Percentiles rank a stretch among this genome's conserved stretches.
These are phyloP conservation scores for Sebastes dallii DNA, from an alignment of 2,797 vertebrate genomes.

Conservation along the genomic window DNA sequence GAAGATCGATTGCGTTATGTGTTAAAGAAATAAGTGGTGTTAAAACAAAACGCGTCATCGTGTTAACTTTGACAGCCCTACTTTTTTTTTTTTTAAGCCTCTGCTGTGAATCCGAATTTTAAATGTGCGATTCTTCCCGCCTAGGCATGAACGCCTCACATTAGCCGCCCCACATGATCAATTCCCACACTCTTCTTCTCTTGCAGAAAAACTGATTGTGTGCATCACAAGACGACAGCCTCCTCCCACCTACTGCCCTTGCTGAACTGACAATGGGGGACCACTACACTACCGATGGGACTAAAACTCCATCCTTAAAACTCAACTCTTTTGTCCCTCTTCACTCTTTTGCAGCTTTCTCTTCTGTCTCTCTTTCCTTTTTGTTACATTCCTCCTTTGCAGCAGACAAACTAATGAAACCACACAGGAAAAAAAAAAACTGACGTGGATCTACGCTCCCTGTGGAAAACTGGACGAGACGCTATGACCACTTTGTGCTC, in stretches of 20 bases:
- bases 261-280: slow-evolving; percentile 77
- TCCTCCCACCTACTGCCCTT: slow-evolving; percentile 83
- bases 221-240: slow-evolving; percentile 82
- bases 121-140: neutral
- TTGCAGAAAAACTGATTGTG: slow-evolving; percentile 85
- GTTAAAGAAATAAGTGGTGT: too few species aligned
- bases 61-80: too few species aligned
- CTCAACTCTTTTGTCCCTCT: slow-evolving; percentile 30
- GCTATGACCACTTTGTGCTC: slow-evolving; percentile 61
- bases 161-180: neutral
- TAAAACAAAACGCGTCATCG: too few species aligned
- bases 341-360: slow-evolving; percentile 34
- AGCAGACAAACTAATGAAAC: slow-evolving; percentile 49
- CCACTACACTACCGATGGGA: slow-evolving; percentile 64
- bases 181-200: slow-evolving; percentile 27
- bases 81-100: neutral
- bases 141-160: slow-evolving; percentile 4
- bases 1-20: too few species aligned
- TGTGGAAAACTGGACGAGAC: slow-evolving; percentile 60
- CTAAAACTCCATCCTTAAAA: slow-evolving; percentile 41
- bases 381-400: slow-evolving; percentile 69
- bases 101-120: slow-evolving; percentile 5
- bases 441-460: slow-evolving; percentile 50
- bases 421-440: slow-evolving; percentile 7
- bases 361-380: slow-evolving; percentile 27